Conservation (phyloP, 2,888 invertebrate genomes). For the Malthinus flaveolus region DNA sequence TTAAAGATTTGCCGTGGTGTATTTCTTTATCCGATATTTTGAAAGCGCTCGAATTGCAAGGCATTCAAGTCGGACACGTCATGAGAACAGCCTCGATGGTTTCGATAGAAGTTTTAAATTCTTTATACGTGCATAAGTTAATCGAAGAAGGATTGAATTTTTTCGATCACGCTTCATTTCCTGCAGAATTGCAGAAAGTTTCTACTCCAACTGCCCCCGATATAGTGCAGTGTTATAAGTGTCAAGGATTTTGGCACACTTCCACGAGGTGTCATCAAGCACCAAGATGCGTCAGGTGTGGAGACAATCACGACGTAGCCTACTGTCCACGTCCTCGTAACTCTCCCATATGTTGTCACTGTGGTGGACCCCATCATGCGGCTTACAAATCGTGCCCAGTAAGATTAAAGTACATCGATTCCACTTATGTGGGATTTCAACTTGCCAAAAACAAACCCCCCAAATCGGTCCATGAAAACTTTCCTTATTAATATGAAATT, state of each 20-base stretch:
- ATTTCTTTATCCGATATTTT: constrained; percentile 56
- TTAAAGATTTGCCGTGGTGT: constrained; percentile 58
- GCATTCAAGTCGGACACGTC: constrained; percentile 51
- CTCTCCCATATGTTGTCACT: constrained; percentile 59
- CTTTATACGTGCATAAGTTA: constrained; percentile 53
- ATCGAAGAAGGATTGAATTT: constrained; percentile 57
- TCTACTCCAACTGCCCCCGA: constrained; percentile 48
- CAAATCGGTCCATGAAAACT: constrained; percentile 2
- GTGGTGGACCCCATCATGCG: constrained; percentile 60
- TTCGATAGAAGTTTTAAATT: constrained; percentile 52
- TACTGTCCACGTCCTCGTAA: constrained; percentile 56
- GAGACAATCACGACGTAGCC: constrained; percentile 58
- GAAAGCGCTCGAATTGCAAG: constrained; percentile 54
- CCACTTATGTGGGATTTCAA: constrained; percentile 53
- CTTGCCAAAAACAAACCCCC: constrained; percentile 42
- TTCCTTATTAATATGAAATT: too few relatives aligned
- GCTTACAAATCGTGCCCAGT: constrained; percentile 56
- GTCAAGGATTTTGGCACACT: constrained; percentile 61
- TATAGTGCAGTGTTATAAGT: constrained; percentile 58
- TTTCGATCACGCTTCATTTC: constrained; percentile 55
- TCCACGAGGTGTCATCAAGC: constrained; percentile 51
- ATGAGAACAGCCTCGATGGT: constrained; percentile 38
- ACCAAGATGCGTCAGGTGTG: constrained; percentile 57
- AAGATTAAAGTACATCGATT: constrained; percentile 54
- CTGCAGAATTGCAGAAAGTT: constrained; percentile 52